Percentiles rank a stretch among this genome's conserved stretches.
These are phyloP conservation scores for Clarias laeviceps DNA, from an alignment of 2,797 vertebrate species.

Conservation along the genomic window DNA sequence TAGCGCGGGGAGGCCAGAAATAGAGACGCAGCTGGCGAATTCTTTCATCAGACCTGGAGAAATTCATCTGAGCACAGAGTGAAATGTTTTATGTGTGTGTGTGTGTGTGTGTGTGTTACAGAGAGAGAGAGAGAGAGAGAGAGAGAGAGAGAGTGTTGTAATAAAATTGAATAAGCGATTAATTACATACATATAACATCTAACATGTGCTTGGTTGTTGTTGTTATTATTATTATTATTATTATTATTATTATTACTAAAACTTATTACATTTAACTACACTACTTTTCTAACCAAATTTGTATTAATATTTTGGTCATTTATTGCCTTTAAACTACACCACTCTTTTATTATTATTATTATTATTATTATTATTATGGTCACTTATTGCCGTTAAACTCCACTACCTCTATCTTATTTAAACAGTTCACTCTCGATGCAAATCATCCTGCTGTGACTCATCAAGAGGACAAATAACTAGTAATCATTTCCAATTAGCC, in stretches of 20 bases:
- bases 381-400: not conserved
- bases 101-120: not conserved
- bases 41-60: constrained; percentile 71
- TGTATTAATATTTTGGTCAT: not conserved
- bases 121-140: not conserved
- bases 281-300: not conserved
- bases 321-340: not conserved
- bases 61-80: constrained; percentile 48
- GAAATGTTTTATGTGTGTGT: not conserved
- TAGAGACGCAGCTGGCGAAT: constrained; percentile 73
- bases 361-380: not conserved
- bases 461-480: not conserved
- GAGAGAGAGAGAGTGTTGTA: not conserved
- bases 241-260: not conserved
- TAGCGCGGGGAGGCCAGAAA: constrained; percentile 70
- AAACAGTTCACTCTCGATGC: not conserved
- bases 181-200: not conserved
- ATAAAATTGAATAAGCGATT: not conserved
- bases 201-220: not conserved
- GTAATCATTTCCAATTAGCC: not conserved
- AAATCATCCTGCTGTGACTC: not conserved
- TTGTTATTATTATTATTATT: not conserved
- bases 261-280: not conserved
- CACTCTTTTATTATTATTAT: not conserved
- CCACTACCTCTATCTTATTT: not conserved